phyloP scores from a whole-genome alignment of 1,140 invertebrate species.

The Protaetia brevitarsis region DNA sequence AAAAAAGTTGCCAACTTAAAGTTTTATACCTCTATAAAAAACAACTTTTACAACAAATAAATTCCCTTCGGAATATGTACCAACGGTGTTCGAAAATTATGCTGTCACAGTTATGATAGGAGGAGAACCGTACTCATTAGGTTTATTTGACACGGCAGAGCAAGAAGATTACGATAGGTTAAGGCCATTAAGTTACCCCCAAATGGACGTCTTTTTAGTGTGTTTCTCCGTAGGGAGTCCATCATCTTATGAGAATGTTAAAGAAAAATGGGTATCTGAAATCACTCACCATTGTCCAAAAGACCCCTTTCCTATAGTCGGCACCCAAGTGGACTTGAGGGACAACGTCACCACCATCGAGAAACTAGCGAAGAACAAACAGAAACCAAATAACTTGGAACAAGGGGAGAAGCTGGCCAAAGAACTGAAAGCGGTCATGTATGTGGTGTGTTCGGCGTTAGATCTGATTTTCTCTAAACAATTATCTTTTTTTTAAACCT shows the following conservation, averaged over 20 bases:
- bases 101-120: constrained; percentile 99
- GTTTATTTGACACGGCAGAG: constrained; percentile 95
- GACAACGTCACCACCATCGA: constrained; percentile 97
- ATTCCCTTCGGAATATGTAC: constrained; percentile 99
- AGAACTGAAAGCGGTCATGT: constrained; percentile 99
- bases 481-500: too few species aligned
- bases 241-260: constrained; percentile 99
- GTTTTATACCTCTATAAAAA: too few species aligned
- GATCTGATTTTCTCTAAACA: too few species aligned
- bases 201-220: constrained; percentile 98
- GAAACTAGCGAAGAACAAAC: constrained; percentile 98
- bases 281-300: constrained; percentile 99
- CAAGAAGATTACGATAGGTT: constrained; percentile 98
- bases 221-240: constrained; percentile 99
- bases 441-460: constrained; percentile 98
- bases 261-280: constrained; percentile 84
- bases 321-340: constrained; percentile 97
- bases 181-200: constrained; percentile 95
- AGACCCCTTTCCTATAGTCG: constrained; percentile 96
- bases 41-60: constrained; percentile 91
- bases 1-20: too few species aligned
- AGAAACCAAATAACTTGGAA: constrained; percentile 95
- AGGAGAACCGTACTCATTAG: constrained; percentile 97
- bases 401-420: constrained; percentile 98
- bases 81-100: constrained; percentile 99